Evolutionary conservation across 2,113 vertebrate genomes (phyloP).

Genomic region (Fulica atra): DNA sequence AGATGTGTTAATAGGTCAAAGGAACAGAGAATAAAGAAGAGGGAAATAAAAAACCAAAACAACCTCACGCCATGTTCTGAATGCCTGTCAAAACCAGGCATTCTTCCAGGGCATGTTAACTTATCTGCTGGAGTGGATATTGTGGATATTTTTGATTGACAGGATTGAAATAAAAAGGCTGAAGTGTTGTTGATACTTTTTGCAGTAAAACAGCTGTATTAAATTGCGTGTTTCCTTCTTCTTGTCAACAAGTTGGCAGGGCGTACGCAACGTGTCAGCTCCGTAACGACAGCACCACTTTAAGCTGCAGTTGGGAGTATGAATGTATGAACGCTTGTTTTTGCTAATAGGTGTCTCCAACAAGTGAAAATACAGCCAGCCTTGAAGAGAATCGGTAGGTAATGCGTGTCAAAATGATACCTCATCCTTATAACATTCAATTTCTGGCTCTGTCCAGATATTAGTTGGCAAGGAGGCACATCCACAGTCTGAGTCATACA

Average conservation of each 20-base stretch:
- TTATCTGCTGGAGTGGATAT: slow-evolving; percentile 20
- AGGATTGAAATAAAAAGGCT: slow-evolving; percentile 53
- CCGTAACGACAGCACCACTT: neutral
- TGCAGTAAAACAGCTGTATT: slow-evolving; percentile 62
- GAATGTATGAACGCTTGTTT: neutral
- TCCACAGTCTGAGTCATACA: neutral
- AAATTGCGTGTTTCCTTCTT: neutral
- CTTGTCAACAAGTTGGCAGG: slow-evolving; percentile 42
- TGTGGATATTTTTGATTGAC: slow-evolving; percentile 39
- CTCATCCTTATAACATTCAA: neutral
- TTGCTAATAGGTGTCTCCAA: neutral
- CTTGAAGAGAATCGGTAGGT: fast-evolving
- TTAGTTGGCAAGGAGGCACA: neutral
- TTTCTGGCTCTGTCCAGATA: neutral
- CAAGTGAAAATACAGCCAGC: neutral
- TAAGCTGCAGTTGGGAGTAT: neutral
- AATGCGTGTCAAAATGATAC: neutral
- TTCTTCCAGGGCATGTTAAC: slow-evolving; percentile 53
- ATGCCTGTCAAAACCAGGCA: slow-evolving; percentile 25
- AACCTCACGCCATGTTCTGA: slow-evolving; percentile 4
- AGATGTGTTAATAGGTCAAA: slow-evolving; percentile 25
- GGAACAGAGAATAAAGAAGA: neutral
- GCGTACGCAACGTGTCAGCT: neutral
- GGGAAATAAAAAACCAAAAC: neutral
- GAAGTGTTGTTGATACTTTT: slow-evolving; percentile 49